Evolutionary conservation across 1,140 invertebrate species (phyloP), one percentile per base, ranked within the genome.

Genomic region (Eupristina koningsbergeri): DNA sequence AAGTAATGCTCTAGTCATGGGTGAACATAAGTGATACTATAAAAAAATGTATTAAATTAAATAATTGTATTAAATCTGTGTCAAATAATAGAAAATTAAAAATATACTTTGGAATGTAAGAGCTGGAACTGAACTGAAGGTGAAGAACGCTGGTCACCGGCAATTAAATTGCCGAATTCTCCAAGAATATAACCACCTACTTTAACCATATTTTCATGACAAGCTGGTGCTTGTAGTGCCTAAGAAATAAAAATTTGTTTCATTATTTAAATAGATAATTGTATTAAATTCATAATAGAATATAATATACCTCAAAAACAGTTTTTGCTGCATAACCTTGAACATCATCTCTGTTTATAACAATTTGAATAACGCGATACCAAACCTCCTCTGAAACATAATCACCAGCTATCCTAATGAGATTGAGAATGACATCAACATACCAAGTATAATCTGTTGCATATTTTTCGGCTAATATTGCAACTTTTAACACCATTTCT

Each of bases 191-290:
- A 99, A 41, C 98, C 99, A 78, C 99, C 99, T 69, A 99, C 99
- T 95, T 99, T 99, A 0, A 99, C 99, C 99, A 99, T 99, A 92
- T 99, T 99, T 93, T 99, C 99, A 93, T 99, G 99, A 91, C 99
- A 99, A 74, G 99, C 98, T 41, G 98, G 98, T 67, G 98, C 98
- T 94, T 99, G 98, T 73, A 99, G 92, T 85, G 98, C 97, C 95
- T 96, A 89, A 53, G 9, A 34, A 53, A 29, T 71, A 6, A 22
- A 71, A 67, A 31, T 17, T 8, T 3, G 1, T 39, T 39, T 71
- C 3, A 71, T 71, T 41, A 3, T 26, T 26, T 41, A 36, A 71
- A 41, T 71, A 64, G 34, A 64, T n/a, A 5, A 26, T 34, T 31
- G 13, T 31, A 64, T 31, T 64, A 71, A 13, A 41, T 71, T 8